Evolutionary conservation across 2,888 invertebrate genomes (phyloP).

Genomic region (Horisme vitalbata): DNA sequence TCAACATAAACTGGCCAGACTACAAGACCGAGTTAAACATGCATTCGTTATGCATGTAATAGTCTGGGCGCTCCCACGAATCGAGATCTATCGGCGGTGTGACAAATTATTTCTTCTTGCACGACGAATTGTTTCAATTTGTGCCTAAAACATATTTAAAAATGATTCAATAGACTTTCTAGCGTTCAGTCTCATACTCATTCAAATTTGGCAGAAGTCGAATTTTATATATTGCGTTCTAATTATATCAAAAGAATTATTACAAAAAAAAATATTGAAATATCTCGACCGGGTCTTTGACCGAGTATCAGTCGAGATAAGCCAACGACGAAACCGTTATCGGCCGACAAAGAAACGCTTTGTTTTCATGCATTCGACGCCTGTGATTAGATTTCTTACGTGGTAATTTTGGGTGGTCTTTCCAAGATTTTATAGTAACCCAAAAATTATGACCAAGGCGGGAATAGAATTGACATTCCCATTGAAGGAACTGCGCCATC

Average conservation of each 20-base stretch:
- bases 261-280: conserved; percentile 26
- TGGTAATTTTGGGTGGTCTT: conserved; percentile 4
- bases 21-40: conserved; percentile 24
- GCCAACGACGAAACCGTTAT: conserved; percentile 68
- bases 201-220: no score
- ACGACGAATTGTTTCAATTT: no score
- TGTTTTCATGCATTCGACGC: conserved; percentile 72
- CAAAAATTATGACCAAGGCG: no score
- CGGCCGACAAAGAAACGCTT: conserved; percentile 70
- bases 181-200: no score
- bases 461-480: no score
- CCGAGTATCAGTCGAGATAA: conserved; percentile 76
- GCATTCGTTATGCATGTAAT: conserved; percentile 20
- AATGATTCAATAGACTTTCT: no score
- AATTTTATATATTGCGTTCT: no score
- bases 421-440: no score
- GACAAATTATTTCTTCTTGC: neutral
- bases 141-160: no score
- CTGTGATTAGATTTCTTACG: conserved; percentile 65
- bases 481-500: no score
- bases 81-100: conserved; percentile 3
- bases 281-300: conserved; percentile 58
- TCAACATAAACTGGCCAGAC: conserved; percentile 26
- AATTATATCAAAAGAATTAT: conserved; percentile 11
- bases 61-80: conserved; percentile 16